Percentiles rank a stretch among this genome's conserved stretches.
Evolutionary conservation across 2,888 invertebrate species (phyloP).

Genomic region (Apamea sordens): DNA sequence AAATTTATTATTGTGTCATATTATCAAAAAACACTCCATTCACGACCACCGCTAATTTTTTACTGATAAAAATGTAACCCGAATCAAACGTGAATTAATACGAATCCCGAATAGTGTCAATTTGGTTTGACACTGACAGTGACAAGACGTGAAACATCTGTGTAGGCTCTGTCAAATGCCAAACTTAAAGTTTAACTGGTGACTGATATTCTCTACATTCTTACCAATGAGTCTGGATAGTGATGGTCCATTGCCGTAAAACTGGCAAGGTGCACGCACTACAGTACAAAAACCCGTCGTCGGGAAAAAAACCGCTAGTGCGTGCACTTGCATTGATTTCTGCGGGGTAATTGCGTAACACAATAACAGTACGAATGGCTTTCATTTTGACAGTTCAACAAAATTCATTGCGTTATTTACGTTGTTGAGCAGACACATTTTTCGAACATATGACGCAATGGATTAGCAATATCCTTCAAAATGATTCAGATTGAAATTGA

Average conservation of each 20-base stretch:
- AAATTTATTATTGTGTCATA: constrained; percentile 55
- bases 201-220: constrained; percentile 27
- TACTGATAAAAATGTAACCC: constrained; percentile 51
- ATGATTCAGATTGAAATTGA: too few relatives aligned
- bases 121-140: constrained; percentile 33
- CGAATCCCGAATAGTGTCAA: constrained; percentile 16
- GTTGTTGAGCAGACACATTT: too few relatives aligned
- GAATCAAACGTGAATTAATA: constrained; percentile 34
- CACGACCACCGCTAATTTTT: constrained; percentile 61
- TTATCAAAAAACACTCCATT: constrained; percentile 34
- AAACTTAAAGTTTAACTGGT: neutral
- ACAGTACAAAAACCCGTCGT: neutral
- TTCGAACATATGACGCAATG: too few relatives aligned
- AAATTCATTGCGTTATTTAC: too few relatives aligned
- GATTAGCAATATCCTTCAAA: too few relatives aligned
- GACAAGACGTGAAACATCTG: constrained; percentile 21
- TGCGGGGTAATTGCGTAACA: neutral
- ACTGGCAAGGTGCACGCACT: neutral
- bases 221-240: neutral
- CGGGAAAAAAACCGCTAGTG: neutral
- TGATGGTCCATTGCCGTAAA: neutral
- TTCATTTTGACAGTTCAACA: too few relatives aligned
- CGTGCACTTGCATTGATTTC: neutral
- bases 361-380: too few relatives aligned
- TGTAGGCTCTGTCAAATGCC: constrained; percentile 1